Base-by-base conservation (phyloP, 2,797 vertebrate species). In the Protonibea diacanthus region DNA sequence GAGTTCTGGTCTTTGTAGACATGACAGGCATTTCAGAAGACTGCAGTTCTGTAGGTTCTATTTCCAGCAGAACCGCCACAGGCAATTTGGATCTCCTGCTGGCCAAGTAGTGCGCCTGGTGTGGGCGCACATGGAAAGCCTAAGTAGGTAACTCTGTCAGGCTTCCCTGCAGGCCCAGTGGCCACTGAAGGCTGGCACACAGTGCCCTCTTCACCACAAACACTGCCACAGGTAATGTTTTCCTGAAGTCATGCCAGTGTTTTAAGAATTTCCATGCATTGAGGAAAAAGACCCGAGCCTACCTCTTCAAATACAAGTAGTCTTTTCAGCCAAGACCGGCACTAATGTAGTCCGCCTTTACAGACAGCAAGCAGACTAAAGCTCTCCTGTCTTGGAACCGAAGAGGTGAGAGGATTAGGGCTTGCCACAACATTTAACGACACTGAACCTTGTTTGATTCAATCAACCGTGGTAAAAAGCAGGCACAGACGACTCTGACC, bases 141-240 rank as follows among this genome's bases (percentile, higher is more conserved):
- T 81, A 89, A 83, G 78, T 88, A 90, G 90, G 89, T 92, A 91
- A 92, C 88, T 84, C 84, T 89, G 85, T 93, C 87, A 89, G 91
- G 89, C 85, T 84, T 92, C 85, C 86, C 81, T 87, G 77, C 82
- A 90, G 84, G 80, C 77, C 71, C 78, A 49, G 79, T 76, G 86
- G 89, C 90, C 91, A 83, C 84, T 85, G 86, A 90, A 87, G 74
- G 84, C 88, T 95, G 94, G 93, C 91, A 91, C 89, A 75, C 80
- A 23, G 82, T 86, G 84, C 80, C 91, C 88, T 93, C 89, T 87
- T 86, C 86, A 85, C 93, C 92, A 70, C 92, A 92, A 93, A 92
- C 90, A 90, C 88, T 86, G 81, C 88, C 87, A 83, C 94, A 95
- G 93, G 93, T 95, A 94, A 94, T 92, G 91, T 94, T 95, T 95